Conservation (phyloP, 2,113 vertebrate genomes). For the Heliornis fulica region DNA sequence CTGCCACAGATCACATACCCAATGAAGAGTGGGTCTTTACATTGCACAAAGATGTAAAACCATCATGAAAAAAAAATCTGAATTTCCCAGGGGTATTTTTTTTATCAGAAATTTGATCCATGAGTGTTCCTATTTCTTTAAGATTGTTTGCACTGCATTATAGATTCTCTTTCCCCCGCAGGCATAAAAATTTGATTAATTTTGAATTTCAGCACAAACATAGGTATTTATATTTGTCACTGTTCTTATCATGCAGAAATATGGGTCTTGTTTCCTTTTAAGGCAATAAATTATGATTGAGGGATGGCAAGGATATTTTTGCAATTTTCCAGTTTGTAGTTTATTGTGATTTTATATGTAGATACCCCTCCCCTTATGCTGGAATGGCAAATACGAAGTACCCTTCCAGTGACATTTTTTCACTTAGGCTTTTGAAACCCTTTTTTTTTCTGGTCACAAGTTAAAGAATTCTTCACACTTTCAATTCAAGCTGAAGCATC, state of each 20-base stretch:
- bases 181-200: conserved; percentile 36
- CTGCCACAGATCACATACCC: not conserved
- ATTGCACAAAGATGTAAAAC: not conserved
- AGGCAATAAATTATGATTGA: not conserved
- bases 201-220: conserved; percentile 35
- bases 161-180: not conserved
- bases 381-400: not conserved
- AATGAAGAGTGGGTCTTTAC: not conserved
- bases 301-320: not conserved
- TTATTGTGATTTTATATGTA: not conserved
- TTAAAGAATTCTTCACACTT: not conserved
- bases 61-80: not conserved
- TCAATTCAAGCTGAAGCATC: not conserved
- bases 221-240: conserved; percentile 20
- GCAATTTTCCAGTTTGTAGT: conserved; percentile 6
- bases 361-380: not conserved
- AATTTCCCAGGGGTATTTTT: not conserved
- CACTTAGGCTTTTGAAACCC: not conserved
- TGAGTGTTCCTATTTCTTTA: conserved; percentile 14
- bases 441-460: not conserved
- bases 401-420: not conserved
- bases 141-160: not conserved
- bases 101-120: conserved; percentile 14
- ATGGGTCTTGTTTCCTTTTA: not conserved
- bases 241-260: not conserved